phyloP scores from a whole-genome alignment of 2,113 vertebrate species.

The Ailuropoda melanoleuca region DNA sequence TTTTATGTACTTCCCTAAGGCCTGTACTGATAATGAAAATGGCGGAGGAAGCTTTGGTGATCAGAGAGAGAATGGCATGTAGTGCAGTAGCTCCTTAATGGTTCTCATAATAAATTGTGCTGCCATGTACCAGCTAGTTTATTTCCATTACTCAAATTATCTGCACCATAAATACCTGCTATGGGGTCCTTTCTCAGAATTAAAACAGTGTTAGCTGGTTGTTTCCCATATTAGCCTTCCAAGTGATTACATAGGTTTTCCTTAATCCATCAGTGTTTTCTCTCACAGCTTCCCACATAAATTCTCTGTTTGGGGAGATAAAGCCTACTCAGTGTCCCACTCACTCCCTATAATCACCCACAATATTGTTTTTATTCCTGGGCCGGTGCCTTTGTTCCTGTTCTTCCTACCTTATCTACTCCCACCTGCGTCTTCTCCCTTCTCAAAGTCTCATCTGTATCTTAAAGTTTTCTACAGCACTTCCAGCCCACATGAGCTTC shows the following conservation, averaged over 20 bases:
- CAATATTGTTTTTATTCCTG: not conserved
- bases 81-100: not conserved
- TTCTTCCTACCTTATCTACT: not conserved
- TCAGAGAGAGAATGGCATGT: not conserved
- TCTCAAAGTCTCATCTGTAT: not conserved
- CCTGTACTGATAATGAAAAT: not conserved
- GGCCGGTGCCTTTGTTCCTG: not conserved
- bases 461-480: not conserved
- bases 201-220: not conserved
- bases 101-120: not conserved
- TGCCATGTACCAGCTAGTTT: not conserved
- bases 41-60: not conserved
- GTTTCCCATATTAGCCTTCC: not conserved
- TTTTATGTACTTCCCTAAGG: not conserved
- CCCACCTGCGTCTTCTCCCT: not conserved
- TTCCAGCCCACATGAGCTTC: not conserved
- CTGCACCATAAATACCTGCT: not conserved
- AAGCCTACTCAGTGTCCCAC: too few relatives aligned
- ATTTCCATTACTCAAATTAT: not conserved
- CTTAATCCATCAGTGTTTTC: not conserved
- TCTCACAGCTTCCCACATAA: not conserved
- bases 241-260: not conserved
- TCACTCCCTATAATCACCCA: rapidly evolving
- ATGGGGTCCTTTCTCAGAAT: not conserved
- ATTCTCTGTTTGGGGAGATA: not conserved